phyloP scores from a whole-genome alignment of 2,888 invertebrate species.

The Drosophila siamana region DNA sequence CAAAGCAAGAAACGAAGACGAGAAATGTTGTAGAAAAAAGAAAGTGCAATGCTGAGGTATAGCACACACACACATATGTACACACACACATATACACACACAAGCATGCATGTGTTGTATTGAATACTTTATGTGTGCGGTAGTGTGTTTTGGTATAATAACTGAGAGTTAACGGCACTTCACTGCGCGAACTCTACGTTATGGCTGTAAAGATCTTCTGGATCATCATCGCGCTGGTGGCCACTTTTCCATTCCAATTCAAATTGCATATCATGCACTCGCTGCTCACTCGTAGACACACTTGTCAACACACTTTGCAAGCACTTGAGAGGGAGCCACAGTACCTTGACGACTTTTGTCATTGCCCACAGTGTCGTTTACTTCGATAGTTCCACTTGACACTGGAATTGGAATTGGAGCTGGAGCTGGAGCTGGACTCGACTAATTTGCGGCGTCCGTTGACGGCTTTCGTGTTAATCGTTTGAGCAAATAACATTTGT shows the following conservation, averaged over 20 bases:
- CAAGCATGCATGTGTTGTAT: constrained; percentile 10
- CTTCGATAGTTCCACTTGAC: constrained; percentile 11
- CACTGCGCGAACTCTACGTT: constrained; percentile 27
- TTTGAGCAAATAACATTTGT: constrained; percentile 35
- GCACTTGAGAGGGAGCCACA: constrained; percentile 7
- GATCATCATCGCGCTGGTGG: constrained; percentile 12
- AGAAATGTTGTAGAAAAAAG: constrained; percentile 71
- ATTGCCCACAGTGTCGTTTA: constrained; percentile 34
- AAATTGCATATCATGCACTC: constrained; percentile 32
- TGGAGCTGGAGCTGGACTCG: constrained; percentile 13
- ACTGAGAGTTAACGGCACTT: constrained; percentile 50
- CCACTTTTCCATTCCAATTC: constrained; percentile 59
- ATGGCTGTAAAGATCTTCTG: constrained; percentile 36
- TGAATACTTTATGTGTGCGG: neutral
- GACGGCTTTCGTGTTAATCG: constrained; percentile 42
- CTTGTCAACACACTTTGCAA: constrained; percentile 14
- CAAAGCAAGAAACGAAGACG: constrained; percentile 37
- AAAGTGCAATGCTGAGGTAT: constrained; percentile 60
- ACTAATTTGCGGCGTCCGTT: constrained; percentile 23
- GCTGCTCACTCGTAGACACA: neutral
- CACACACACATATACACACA: constrained; percentile 8
- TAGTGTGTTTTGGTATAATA: constrained; percentile 16
- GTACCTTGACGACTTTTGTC: constrained; percentile 14
- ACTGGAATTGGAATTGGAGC: constrained; percentile 29
- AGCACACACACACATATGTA: neutral